Conservation (phyloP, 2,797 vertebrate species). For the Manis crassicaudata region DNA sequence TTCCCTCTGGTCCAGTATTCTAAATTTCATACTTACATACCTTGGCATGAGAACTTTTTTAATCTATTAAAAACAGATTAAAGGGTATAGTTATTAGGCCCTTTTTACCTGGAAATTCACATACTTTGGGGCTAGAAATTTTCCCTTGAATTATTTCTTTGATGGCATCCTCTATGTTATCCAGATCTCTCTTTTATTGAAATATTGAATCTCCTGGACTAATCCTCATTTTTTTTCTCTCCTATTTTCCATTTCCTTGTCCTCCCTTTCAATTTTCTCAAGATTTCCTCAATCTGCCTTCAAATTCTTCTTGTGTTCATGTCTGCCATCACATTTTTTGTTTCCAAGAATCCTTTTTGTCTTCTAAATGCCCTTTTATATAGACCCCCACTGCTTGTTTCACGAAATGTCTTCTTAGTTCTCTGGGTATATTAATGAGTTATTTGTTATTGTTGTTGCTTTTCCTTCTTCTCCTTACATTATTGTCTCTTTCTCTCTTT, state of each 20-base stretch:
- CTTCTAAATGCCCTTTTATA: background rate
- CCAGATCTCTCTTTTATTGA: background rate
- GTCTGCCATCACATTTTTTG: constrained; percentile 3
- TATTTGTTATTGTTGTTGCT: background rate
- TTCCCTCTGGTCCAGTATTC: background rate
- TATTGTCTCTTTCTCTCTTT: background rate
- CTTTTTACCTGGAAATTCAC: background rate
- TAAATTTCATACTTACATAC: background rate
- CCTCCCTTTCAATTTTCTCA: background rate
- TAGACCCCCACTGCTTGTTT: background rate
- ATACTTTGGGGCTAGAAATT: background rate
- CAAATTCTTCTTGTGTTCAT: constrained; percentile 16
- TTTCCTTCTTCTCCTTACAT: background rate
- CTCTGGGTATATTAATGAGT: background rate
- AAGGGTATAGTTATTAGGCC: background rate
- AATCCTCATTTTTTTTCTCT: background rate
- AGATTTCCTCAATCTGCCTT: constrained; percentile 20
- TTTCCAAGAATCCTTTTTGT: constrained; percentile 10
- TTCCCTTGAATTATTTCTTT: constrained; percentile 24
- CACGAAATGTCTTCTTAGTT: background rate
- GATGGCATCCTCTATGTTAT: background rate
- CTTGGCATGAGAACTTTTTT: background rate
- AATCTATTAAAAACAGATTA: background rate
- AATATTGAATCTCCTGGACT: background rate
- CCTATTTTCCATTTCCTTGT: background rate